Evolutionary conservation across 2,888 invertebrate genomes (phyloP).

Genomic region (Pyrochroa serraticornis): DNA sequence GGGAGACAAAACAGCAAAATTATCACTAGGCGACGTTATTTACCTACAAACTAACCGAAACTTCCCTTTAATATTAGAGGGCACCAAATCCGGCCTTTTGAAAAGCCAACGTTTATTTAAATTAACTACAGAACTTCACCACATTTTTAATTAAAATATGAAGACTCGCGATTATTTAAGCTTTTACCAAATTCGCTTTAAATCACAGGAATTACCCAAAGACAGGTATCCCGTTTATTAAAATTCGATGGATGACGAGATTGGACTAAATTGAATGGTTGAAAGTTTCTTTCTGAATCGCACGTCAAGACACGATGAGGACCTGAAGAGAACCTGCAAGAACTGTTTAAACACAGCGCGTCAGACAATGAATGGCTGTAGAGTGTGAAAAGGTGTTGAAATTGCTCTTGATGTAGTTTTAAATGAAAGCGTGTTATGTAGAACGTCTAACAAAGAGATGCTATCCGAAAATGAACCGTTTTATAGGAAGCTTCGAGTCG

Average conservation of each 20-base stretch:
- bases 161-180: too few species aligned
- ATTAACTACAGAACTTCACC: background rate
- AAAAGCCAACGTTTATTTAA: conserved; percentile 4
- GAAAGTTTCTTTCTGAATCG: conserved; percentile 2
- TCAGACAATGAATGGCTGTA: conserved; percentile 14
- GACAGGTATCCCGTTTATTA: too few species aligned
- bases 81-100: background rate
- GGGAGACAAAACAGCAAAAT: conserved; percentile 38
- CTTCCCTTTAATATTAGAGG: background rate
- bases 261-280: background rate
- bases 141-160: too few species aligned
- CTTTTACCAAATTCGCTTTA: too few species aligned
- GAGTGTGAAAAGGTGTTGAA: conserved; percentile 49
- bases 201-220: too few species aligned
- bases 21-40: conserved; percentile 29
- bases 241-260: background rate
- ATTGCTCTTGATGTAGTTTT: conserved; percentile 49
- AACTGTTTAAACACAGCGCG: conserved; percentile 17
- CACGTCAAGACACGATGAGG: conserved; percentile 5
- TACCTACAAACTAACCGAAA: conserved; percentile 13
- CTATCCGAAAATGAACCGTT: conserved; percentile 47
- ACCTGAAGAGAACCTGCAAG: conserved; percentile 9
- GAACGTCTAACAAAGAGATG: conserved; percentile 44
- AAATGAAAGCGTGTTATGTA: conserved; percentile 45
- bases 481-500: conserved; percentile 35